Conservation (phyloP, 1,140 invertebrate genomes). For the Rhynchophorus ferrugineus region DNA sequence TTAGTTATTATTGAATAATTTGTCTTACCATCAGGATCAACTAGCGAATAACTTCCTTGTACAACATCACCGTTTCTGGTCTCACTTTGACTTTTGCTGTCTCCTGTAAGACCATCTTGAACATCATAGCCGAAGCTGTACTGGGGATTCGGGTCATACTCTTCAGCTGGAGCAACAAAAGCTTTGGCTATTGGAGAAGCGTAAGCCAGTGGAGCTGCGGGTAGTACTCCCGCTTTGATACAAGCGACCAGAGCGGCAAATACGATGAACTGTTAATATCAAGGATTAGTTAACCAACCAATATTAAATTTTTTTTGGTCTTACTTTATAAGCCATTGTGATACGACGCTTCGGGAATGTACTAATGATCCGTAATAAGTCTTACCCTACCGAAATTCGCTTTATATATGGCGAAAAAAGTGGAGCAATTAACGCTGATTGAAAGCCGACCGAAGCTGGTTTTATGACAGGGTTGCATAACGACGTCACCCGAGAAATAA, state of each 20-base stretch:
- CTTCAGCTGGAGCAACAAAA: constrained; percentile 29
- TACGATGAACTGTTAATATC: constrained; percentile 14
- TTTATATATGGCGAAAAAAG: no score
- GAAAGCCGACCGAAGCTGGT: no score
- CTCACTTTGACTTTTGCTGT: constrained; percentile 44
- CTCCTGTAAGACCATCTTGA: constrained; percentile 41
- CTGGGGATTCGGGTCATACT: constrained; percentile 45
- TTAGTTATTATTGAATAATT: no score
- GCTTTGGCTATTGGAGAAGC: constrained; percentile 40
- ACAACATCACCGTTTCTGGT: constrained; percentile 54
- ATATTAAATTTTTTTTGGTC: no score
- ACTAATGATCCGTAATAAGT: no score
- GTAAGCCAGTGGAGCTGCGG: constrained; percentile 13
- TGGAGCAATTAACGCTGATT: no score
- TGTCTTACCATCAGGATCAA: constrained; percentile 53
- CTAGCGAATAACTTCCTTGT: constrained; percentile 55
- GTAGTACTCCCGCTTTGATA: constrained; percentile 18
- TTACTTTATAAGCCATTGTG: no score
- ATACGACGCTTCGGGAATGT: no score
- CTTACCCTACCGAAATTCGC: no score
- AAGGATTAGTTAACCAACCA: no score
- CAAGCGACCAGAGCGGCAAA: constrained; percentile 22
- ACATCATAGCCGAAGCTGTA: constrained; percentile 47
- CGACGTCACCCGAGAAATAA: no score
- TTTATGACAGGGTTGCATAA: no score